Evolutionary conservation across 2,797 vertebrate genomes (phyloP).

Genomic region (Vultur gryphus): DNA sequence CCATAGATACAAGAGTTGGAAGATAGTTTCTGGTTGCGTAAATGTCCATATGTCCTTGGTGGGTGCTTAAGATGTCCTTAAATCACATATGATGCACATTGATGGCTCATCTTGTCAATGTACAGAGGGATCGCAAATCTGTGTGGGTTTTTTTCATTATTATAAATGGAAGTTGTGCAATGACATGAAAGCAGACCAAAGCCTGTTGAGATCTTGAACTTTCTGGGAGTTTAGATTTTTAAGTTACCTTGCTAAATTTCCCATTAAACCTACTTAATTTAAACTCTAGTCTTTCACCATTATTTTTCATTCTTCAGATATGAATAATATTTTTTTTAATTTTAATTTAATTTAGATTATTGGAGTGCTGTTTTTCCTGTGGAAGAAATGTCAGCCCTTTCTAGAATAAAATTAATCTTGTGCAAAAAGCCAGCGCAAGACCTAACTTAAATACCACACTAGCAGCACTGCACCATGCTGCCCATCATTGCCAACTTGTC

Average conservation of each 20-base stretch:
- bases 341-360: background rate
- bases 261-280: background rate
- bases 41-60: background rate
- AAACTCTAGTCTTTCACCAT: background rate
- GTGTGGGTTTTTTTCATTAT: background rate
- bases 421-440: background rate
- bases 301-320: conserved; percentile 7
- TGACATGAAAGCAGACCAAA: background rate
- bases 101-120: background rate
- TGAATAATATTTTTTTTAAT: background rate
- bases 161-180: background rate
- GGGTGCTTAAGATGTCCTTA: background rate
- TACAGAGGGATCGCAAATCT: background rate
- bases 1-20: background rate
- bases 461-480: background rate
- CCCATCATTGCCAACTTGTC: background rate
- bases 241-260: background rate
- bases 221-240: background rate
- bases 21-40: background rate
- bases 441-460: background rate
- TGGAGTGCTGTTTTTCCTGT: background rate
- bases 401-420: background rate
- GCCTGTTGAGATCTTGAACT: background rate
- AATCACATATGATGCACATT: background rate
- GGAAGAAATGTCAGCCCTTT: background rate